A percentile compares a stretch with the other conserved stretches of the same genome.
These are phyloP conservation scores for Centropus bengalensis DNA, from an alignment of 2,113 vertebrate genomes.

Conservation along the genomic window DNA sequence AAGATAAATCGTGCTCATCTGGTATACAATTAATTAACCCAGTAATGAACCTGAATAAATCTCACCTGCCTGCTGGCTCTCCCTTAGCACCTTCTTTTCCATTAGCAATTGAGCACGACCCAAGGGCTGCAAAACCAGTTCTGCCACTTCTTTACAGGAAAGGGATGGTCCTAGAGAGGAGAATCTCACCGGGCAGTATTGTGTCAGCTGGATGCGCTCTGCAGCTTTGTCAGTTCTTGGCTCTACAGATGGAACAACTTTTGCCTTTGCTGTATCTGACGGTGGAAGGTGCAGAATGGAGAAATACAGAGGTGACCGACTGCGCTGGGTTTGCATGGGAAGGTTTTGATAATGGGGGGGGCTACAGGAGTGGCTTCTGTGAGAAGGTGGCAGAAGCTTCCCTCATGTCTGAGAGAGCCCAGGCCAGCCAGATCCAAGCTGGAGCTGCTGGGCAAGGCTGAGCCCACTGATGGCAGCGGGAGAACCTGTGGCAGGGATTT, in stretches of 20 bases:
- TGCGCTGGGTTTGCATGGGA: too few relatives aligned
- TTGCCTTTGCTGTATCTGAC: neutral
- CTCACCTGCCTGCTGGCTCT: neutral
- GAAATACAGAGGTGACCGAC: neutral
- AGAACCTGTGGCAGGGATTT: too few relatives aligned
- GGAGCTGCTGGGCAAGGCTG: too few relatives aligned
- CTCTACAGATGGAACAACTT: neutral
- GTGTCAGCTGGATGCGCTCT: neutral
- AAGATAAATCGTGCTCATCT: neutral
- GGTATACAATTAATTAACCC: neutral
- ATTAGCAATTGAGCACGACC: too few relatives aligned
- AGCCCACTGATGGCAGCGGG: too few relatives aligned
- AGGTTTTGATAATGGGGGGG: too few relatives aligned
- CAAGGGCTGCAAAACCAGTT: neutral
- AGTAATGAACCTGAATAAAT: neutral
- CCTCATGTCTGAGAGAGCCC: too few relatives aligned
- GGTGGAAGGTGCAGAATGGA: neutral
- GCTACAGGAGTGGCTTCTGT: too few relatives aligned
- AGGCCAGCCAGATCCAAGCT: too few relatives aligned
- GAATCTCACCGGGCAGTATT: neutral
- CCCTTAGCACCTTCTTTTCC: neutral
- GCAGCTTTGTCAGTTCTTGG: neutral
- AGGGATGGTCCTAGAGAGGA: fast-evolving
- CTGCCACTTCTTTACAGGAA: neutral
- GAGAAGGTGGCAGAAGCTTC: too few relatives aligned